Evolutionary conservation across 2,113 vertebrate genomes (phyloP).

Genomic region (Strix uralensis): DNA sequence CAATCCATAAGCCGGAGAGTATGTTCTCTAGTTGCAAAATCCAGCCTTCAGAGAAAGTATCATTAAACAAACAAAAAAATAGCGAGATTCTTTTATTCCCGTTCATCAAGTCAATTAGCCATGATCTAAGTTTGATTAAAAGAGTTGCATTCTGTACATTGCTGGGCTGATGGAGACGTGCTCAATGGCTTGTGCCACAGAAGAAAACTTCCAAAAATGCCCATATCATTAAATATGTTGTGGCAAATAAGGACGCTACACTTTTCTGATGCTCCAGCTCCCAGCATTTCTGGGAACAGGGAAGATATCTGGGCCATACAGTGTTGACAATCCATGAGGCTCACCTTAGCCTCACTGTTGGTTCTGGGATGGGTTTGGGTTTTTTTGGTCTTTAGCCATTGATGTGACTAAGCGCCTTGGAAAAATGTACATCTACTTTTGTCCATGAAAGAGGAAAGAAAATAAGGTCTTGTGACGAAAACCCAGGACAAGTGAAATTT

Average conservation of each 20-base stretch:
- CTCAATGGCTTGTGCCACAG: background rate
- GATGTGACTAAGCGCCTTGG: background rate
- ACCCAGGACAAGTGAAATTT: background rate
- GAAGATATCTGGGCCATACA: accelerated
- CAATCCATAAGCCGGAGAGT: background rate
- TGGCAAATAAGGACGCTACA: background rate
- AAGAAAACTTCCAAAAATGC: background rate
- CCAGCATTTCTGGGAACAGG: background rate
- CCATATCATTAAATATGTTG: background rate
- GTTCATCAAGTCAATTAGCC: background rate
- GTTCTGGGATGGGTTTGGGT: background rate
- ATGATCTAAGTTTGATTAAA: background rate
- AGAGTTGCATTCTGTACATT: background rate
- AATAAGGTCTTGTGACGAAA: background rate
- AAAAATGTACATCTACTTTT: background rate
- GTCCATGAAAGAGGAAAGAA: background rate
- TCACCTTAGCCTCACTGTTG: background rate
- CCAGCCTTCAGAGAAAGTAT: background rate
- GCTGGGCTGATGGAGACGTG: background rate
- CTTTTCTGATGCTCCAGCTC: background rate
- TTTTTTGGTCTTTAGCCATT: background rate
- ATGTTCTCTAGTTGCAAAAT: background rate
- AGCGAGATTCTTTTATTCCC: background rate
- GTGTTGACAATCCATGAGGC: background rate
- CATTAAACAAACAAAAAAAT: background rate